Percentiles rank a stretch among this genome's conserved stretches.
Evolutionary conservation across 2,888 invertebrate genomes (phyloP).

Genomic region (Rhimphoctona megacephalus): DNA sequence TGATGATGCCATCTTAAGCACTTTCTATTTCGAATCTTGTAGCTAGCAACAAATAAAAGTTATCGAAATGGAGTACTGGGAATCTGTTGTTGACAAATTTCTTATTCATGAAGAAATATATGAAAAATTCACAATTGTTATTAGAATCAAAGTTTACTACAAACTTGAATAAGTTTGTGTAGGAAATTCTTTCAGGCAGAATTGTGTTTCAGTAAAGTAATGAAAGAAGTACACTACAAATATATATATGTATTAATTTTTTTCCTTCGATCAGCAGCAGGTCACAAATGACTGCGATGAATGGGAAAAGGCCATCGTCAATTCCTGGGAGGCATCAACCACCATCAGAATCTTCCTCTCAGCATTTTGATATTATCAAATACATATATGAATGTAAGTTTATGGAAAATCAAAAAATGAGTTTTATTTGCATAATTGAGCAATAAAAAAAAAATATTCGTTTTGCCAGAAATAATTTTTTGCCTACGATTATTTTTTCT

Average conservation of each 20-base stretch:
- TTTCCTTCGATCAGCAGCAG: conserved; percentile 74
- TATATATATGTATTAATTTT: background rate
- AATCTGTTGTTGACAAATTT: background rate
- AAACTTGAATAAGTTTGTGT: background rate
- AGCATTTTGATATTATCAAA: conserved; percentile 92
- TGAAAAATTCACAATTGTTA: background rate
- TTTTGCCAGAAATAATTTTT: background rate
- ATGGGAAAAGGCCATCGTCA: conserved; percentile 82
- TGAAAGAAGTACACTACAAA: background rate
- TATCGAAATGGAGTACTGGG: background rate
- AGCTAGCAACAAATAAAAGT: background rate
- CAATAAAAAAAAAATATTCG: background rate
- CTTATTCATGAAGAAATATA: background rate
- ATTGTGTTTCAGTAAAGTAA: background rate
- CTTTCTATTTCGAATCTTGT: conserved; percentile 44
- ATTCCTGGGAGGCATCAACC: conserved; percentile 80
- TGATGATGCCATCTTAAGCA: conserved; percentile 11
- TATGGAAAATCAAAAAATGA: background rate
- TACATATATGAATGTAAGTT: conserved; percentile 89
- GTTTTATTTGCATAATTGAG: background rate
- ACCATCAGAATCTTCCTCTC: conserved; percentile 83
- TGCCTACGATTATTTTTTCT: conserved; percentile 2
- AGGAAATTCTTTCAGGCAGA: background rate
- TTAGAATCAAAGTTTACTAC: background rate
- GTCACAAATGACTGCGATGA: conserved; percentile 83